A percentile compares a stretch with the other conserved stretches of the same genome.
Evolutionary conservation across 23 tunicate genomes (phyloP).

Genomic region (Ciona savignyi): DNA sequence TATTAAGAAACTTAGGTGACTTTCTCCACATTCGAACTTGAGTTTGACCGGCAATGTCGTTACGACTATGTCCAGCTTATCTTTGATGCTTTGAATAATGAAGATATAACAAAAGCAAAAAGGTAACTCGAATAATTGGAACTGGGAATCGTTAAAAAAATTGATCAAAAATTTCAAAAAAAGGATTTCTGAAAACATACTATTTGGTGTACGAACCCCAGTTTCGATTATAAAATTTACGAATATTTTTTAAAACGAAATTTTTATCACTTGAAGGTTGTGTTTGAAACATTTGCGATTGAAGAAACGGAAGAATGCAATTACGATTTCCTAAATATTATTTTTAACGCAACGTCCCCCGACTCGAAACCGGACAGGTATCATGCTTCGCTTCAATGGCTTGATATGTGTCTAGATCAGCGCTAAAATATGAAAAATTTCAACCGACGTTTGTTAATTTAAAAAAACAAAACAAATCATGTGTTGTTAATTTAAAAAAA

Average conservation of each 20-base stretch:
- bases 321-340: constrained; percentile 65
- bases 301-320: constrained; percentile 70
- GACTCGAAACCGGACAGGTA: constrained; percentile 53
- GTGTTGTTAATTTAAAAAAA: no score
- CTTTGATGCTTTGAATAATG: constrained; percentile 45
- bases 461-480: no score
- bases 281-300: constrained; percentile 61
- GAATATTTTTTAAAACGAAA: not conserved
- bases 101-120: not conserved
- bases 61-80: constrained; percentile 65
- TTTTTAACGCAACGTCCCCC: constrained; percentile 81
- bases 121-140: not conserved
- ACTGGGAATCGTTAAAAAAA: not conserved
- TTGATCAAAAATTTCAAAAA: not conserved
- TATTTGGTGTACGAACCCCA: not conserved
- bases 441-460: no score
- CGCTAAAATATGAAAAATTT: no score
- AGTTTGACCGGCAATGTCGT: constrained; percentile 37
- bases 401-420: no score
- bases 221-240: not conserved
- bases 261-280: constrained; percentile 12
- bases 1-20: constrained; percentile 23
- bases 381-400: no score
- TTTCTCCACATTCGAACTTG: constrained; percentile 54
- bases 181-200: no score